A percentile compares a stretch with the other conserved stretches of the same genome.
These are phyloP conservation scores for Rhinolophus ferrumequinum DNA, from an alignment of 2,113 vertebrate genomes.

Conservation along the genomic window DNA sequence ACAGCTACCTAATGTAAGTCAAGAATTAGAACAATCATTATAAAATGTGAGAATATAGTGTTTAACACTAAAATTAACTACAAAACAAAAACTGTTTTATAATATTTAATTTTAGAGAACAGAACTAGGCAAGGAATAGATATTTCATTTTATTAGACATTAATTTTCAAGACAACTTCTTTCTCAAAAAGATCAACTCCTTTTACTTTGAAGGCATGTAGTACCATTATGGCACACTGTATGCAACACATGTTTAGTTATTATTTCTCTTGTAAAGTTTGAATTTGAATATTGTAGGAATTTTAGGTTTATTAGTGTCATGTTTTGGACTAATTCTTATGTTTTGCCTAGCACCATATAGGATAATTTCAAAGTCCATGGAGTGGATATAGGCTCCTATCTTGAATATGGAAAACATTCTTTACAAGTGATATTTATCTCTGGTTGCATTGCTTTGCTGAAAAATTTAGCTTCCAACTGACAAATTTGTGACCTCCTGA, in stretches of 20 bases:
- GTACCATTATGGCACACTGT: neutral
- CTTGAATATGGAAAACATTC: neutral
- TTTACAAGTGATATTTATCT: neutral
- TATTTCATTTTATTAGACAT: neutral
- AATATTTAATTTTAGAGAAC: neutral
- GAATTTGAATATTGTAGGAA: neutral
- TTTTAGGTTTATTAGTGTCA: neutral
- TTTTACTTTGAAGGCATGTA: neutral
- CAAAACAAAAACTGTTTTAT: conserved; percentile 29
- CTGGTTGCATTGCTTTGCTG: neutral
- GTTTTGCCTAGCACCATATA: neutral
- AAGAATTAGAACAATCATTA: neutral
- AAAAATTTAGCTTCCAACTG: neutral
- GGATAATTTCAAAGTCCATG: neutral
- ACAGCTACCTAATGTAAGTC: neutral
- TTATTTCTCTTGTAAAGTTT: neutral
- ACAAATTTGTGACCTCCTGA: conserved; percentile 42
- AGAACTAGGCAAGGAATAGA: neutral
- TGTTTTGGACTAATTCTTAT: neutral
- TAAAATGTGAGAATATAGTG: neutral
- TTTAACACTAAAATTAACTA: neutral
- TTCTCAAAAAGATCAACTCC: neutral
- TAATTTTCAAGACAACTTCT: neutral
- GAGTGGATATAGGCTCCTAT: neutral
- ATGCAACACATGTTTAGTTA: neutral